These are phyloP conservation scores for Momotus momota DNA, from an alignment of 2,797 vertebrate genomes.

Conservation along the genomic window DNA sequence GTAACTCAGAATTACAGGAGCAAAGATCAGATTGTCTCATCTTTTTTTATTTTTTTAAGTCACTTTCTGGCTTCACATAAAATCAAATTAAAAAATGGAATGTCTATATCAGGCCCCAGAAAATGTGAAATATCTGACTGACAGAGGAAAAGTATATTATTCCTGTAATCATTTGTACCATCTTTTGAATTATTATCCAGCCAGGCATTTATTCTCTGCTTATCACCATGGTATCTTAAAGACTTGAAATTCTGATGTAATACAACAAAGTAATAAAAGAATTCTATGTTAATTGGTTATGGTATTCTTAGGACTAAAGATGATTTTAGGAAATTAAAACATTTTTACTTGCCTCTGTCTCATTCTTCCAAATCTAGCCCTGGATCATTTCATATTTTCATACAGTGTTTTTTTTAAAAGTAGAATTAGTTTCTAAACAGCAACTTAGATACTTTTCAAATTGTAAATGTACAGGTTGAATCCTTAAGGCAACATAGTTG, in stretches of 20 bases:
- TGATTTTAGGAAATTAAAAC: background rate
- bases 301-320: background rate
- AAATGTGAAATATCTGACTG: background rate
- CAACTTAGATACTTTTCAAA: background rate
- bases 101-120: background rate
- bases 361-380: background rate
- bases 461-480: constrained; percentile 3
- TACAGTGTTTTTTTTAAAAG: background rate
- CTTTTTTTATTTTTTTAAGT: background rate
- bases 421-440: background rate
- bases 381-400: background rate
- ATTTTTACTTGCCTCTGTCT: background rate
- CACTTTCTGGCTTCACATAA: background rate
- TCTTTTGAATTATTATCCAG: background rate
- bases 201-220: background rate
- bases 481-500: constrained; percentile 9
- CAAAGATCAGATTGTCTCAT: background rate
- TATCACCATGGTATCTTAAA: background rate
- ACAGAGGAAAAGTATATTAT: background rate
- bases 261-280: background rate
- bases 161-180: background rate
- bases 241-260: constrained; percentile 1
- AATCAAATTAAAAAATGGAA: background rate
- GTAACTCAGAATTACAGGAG: background rate
- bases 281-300: background rate